Base-by-base conservation (phyloP, 2,113 vertebrate species). In the Pantherophis guttatus region DNA sequence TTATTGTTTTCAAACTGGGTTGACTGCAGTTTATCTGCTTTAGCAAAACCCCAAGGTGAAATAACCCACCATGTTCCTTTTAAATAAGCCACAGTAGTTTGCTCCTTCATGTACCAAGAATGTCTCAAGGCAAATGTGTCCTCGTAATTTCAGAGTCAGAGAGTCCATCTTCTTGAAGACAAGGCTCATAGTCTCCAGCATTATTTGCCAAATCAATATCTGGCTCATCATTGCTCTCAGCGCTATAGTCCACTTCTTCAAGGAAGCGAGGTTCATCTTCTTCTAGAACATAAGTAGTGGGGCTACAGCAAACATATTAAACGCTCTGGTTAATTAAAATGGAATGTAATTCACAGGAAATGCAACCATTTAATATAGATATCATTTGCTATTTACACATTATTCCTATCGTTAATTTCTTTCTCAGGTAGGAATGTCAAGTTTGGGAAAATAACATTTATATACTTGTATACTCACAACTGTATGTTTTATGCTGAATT, bases 191-290 rank as follows among this genome's bases (percentile, higher is more conserved):
- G 94, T 98, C 98, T 23, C 94, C 97, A 0, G 2, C 87, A 93
- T 96, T 97, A 95, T 98, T 98, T 92, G 95, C 95, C 94, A 98
- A 94, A 92, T 99, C 98, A 12, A 53, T 86, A 0, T 99, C 99
- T 96, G 97, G 96, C 50, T 99, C 99, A 13, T 99, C 99, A 85
- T 98, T 98, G 97, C 99, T 99, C 95, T 99, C 99, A 39, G 99
- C 99, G 0, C 99, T 99, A 97, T 99, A 99, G 98, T 99, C 99
- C 94, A 99, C 98, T 94, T 99, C 99, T 98, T 99, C 99, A 96
- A 99, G 98, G 96, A 99, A 99, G 92, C 98, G 98, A 54, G 99
- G 99, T 95, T 99, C 99, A 2, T 99, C 99, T 97, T 99, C 99
- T 89, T 99, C 99, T 98, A 99, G 94, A 96, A 99, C 98, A 0